phyloP scores from a whole-genome alignment of 2,888 invertebrate species.

The Pammene aurita region DNA sequence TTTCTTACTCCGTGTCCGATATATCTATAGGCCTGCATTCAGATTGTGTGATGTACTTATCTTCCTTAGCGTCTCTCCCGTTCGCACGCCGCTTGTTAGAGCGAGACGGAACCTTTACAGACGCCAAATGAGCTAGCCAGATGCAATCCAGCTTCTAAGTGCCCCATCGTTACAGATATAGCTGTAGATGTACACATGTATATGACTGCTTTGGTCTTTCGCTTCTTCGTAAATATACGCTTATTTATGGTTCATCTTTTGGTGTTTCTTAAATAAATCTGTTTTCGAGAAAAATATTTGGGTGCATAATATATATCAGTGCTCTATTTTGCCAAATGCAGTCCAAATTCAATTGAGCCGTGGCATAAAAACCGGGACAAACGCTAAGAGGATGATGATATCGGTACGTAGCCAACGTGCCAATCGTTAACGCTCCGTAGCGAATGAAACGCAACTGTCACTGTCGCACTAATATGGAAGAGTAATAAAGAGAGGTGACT shows the following conservation, averaged over 20 bases:
- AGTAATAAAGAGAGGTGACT: no score
- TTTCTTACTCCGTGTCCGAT: conserved; percentile 24
- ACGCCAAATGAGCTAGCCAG: conserved; percentile 35
- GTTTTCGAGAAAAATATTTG: no score
- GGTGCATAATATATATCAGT: no score
- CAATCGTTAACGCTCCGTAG: no score
- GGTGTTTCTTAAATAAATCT: background rate
- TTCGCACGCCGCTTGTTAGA: conserved; percentile 13
- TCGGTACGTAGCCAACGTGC: no score
- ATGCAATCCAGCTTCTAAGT: conserved; percentile 36
- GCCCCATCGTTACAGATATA: conserved; percentile 21
- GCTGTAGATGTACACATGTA: background rate
- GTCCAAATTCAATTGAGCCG: no score
- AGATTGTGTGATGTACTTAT: conserved; percentile 40
- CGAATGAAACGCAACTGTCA: no score
- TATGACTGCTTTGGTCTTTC: background rate
- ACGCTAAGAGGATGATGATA: no score
- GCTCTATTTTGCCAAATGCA: no score
- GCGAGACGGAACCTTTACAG: conserved; percentile 14
- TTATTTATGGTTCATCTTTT: background rate
- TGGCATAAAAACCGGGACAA: no score
- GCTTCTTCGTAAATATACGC: no score
- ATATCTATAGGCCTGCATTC: conserved; percentile 39
- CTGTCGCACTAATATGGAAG: no score
- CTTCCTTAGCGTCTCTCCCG: conserved; percentile 17